Evolutionary conservation across 2,888 invertebrate species (phyloP), one percentile per base, ranked within the genome.

Genomic region (Eumerus sabulonum): DNA sequence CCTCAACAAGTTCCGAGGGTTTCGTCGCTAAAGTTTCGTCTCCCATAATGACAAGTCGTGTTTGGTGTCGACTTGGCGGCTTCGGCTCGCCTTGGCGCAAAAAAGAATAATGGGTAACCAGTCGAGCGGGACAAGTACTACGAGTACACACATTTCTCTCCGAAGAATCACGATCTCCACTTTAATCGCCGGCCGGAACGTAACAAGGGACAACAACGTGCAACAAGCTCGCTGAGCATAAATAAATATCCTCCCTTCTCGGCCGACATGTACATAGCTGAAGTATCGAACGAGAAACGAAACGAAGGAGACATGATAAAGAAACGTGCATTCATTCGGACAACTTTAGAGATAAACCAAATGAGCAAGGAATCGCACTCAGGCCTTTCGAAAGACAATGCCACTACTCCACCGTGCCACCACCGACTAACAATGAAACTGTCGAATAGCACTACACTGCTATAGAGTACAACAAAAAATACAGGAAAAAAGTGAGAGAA

Each of bases 301-400:
- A 11, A 42, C 54, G 48, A 50, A 35, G 56, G 36, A 35, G 51
- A 47, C 44, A 13, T 18, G 27, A 35, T 36, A 14, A 63, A 79
- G 63, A 79, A 79, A 74, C 79, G 79, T 79, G 79, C 79, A 79
- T 79, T 79, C 79, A 70, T 70, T 68, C 53, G 53, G 79, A 70
- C 79, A 79, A 68, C 70, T 64, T 60, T 40, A 60, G 19, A 74
- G 73, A 79, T 74, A 79, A 68, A 79, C 79, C 70, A 79, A 79
- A 79, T 79, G 79, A 74, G 79, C 74, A 79, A 64, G 68, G 64
- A 79, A 79, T 79, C 79, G 79, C 64, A 74, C 74, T 70, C 68
- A 54, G 59, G 63, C 44, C 44, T 27, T 27, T 47, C 40, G 17
- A 64, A 74, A 68, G 74, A 79, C 79, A 74, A 79, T 79, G 70